Evolutionary conservation across 2,888 invertebrate species (phyloP), one percentile per base, ranked within the genome.

Genomic region (Cheiracanthium punctorium): DNA sequence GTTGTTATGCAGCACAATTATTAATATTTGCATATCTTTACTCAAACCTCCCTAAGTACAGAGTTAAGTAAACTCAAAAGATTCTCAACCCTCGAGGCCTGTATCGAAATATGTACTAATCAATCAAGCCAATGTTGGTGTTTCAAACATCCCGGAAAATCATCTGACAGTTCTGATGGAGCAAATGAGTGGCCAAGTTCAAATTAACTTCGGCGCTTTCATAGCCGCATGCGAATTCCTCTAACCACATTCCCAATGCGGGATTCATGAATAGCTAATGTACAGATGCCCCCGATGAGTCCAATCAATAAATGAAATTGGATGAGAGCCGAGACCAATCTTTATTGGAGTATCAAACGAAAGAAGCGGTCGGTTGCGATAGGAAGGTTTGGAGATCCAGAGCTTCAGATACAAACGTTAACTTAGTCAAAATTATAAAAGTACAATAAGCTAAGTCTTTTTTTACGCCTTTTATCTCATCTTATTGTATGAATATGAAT

Each of bases 191-290:
- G 20, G 24, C 7, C 20, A 58, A 1, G 20, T 58, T 58, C 58
- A 24, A 58, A 58, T 58, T 20, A 58, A 58, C 58, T 58, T 58
- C 58, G 24, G 24, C 37, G 58, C 58, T 58, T 58, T 58, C 24
- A 24, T 2, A 5, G 20, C 58, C 58, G 58, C 24, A 58, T 24
- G 4, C 58, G 4, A 24, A 58, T 24, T 58, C 24, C 58, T 58
- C 58, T 58, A 58, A 58, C 58, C 58, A 24, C 58, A 58, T 58
- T 58, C 24, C 58, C 58, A n/a, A 10, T 37, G 37, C 7, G 10
- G 37, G 37, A 58, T 24, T 58, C 24, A 24, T 58, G 58, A 58
- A 58, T 58, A 24, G 58, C 58, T 58, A 58, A 58, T 58, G 58
- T 20, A 24, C 58, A 58, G 24, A 58, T 24, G 58, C 24, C 5